Conservation (phyloP, 2,888 invertebrate genomes). For the Diplolepis rosae region DNA sequence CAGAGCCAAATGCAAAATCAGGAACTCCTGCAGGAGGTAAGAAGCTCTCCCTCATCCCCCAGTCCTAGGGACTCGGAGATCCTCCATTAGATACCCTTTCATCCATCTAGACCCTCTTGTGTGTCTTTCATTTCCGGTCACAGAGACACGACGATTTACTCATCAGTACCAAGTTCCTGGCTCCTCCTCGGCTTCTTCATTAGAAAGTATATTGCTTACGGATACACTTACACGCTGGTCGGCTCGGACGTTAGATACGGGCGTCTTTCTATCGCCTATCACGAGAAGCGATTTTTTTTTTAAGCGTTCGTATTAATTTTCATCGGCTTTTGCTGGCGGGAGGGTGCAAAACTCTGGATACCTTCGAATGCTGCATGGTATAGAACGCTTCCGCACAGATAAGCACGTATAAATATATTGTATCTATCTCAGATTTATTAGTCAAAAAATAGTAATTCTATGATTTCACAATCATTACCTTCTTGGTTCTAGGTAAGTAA, state of each 20-base stretch:
- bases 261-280: not conserved
- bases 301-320: not conserved
- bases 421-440: conserved; percentile 13
- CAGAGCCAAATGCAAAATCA: conserved; percentile 68
- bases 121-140: conserved; percentile 25
- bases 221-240: conserved; percentile 20
- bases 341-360: conserved; percentile 40
- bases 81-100: conserved; percentile 23
- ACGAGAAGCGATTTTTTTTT: not conserved
- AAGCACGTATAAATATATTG: conserved; percentile 39
- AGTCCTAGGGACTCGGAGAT: too few species aligned
- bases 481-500: not conserved
- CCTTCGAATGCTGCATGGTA: conserved; percentile 45
- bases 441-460: not conserved
- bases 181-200: conserved; percentile 30
- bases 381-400: conserved; percentile 42
- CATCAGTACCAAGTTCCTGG: conserved; percentile 21
- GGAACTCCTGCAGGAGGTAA: conserved; percentile 72
- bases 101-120: conserved; percentile 16
- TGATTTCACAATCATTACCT: not conserved
- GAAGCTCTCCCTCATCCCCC: conserved; percentile 54
- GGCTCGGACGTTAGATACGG: conserved; percentile 2
- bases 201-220: conserved; percentile 29
- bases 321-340: conserved; percentile 31
- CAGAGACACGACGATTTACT: conserved; percentile 19